Evolutionary conservation across 2,888 invertebrate genomes (phyloP), one percentile per base, ranked within the genome.

Genomic region (Spilosoma lubricipeda): DNA sequence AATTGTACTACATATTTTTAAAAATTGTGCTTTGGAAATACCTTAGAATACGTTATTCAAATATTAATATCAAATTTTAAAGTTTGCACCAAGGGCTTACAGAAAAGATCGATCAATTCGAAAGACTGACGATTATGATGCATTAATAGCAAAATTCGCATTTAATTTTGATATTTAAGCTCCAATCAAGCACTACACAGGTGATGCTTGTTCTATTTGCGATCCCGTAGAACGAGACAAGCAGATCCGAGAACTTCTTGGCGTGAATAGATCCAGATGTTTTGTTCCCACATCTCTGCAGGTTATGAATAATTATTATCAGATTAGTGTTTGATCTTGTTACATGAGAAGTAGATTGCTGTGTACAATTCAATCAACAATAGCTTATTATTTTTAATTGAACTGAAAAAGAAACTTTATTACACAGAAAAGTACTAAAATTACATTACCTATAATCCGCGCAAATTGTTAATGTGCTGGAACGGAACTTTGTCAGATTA

Each of bases 201-300:
- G 93, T n/a, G 94, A 95, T 75, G 84, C 90, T 48, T 94, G 94
- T 79, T 80, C 84, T 0, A 80, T 93, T 30, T 71, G 82, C 20
- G 88, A 93, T 77, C 94, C 94, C 3, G 76, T 91, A 48, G 88
- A 89, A 74, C 89, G 94, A 77, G 94, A 94, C 75, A 91, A 88
- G 78, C 93, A 95, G 82, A 93, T 95, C 42, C 88, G 91, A 71
- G 86, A 89, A 72, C 86, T 94, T n/a, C 90, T 94, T 27, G 94
- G 93, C 7, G 82, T 92, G 9, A 75, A 84, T 4, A 85, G 81
- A 66, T 72, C 67, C 5, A 80, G 81, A 77, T 72, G 69, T 56
- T 45, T 27, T 23, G 71, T 68, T 33, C 64, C 75, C n/a, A 70
- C 59, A 67, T 65, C 74, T 13, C 68, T 56, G 69, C 79, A 82